phyloP scores from a whole-genome alignment of 1,140 invertebrate species.

The Bombus haemorrhoidalis region DNA sequence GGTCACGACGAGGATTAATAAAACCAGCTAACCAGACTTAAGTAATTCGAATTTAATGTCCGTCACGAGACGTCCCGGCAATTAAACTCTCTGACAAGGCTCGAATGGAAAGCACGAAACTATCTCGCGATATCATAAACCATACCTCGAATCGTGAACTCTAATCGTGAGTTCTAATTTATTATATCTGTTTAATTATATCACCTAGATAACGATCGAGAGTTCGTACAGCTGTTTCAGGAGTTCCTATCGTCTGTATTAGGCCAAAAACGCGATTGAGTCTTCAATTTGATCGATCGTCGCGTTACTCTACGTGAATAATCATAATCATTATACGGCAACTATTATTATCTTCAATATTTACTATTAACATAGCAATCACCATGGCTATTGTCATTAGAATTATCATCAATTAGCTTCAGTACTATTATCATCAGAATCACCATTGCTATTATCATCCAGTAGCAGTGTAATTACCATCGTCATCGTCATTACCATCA shows the following conservation, averaged over 20 bases:
- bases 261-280: too few species aligned
- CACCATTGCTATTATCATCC: background rate
- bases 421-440: background rate
- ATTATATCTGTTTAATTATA: conserved; percentile 5
- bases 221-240: background rate
- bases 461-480: background rate
- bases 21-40: conserved; percentile 1
- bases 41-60: conserved; percentile 8
- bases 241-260: too few species aligned
- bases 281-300: too few species aligned
- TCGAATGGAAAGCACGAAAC: conserved; percentile 4
- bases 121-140: background rate
- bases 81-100: conserved; percentile 2
- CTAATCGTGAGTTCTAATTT: background rate
- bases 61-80: background rate
- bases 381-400: background rate
- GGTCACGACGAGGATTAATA: background rate
- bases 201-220: background rate
- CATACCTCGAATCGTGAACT: too few species aligned
- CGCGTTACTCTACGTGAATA: too few species aligned
- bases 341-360: background rate
- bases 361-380: background rate
- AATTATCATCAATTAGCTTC: background rate
- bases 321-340: too few species aligned
- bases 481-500: background rate